Conservation (phyloP, 2,113 vertebrate genomes). For the Grallaria varia region DNA sequence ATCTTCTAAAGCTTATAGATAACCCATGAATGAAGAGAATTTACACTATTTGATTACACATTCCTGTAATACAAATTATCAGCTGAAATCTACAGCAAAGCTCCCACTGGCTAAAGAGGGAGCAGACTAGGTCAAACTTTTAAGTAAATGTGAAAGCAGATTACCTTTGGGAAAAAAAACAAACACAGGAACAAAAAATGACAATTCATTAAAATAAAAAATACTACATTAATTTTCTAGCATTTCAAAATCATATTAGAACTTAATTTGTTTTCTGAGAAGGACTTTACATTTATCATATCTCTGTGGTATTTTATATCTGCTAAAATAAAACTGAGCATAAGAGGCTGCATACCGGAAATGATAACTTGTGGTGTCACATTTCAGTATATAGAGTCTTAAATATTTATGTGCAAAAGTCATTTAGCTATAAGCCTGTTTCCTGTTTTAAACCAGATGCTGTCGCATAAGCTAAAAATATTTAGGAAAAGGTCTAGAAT, state of each 20-base stretch:
- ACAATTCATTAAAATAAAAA: background rate
- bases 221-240: background rate
- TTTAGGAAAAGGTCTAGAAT: slow-evolving; percentile 57
- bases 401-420: slow-evolving; percentile 71
- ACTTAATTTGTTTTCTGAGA: slow-evolving; percentile 27
- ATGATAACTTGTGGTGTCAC: slow-evolving; percentile 61
- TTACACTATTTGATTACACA: background rate
- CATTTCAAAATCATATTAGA: slow-evolving; percentile 34
- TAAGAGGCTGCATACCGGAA: slow-evolving; percentile 56
- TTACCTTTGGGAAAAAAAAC: background rate
- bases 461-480: slow-evolving; percentile 63
- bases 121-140: background rate
- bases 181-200: background rate
- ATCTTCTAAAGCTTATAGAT: background rate
- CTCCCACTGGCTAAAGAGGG: background rate
- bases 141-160: background rate
- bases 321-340: slow-evolving; percentile 63
- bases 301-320: slow-evolving; percentile 49
- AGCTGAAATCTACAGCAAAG: background rate
- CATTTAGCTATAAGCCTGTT: slow-evolving; percentile 66
- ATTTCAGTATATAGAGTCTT: slow-evolving; percentile 63
- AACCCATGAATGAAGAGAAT: background rate
- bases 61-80: background rate
- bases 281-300: slow-evolving; percentile 17
- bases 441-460: slow-evolving; percentile 70